Evolutionary conservation across 2,113 vertebrate species (phyloP).

Genomic region (Gymnorhina tibicen): DNA sequence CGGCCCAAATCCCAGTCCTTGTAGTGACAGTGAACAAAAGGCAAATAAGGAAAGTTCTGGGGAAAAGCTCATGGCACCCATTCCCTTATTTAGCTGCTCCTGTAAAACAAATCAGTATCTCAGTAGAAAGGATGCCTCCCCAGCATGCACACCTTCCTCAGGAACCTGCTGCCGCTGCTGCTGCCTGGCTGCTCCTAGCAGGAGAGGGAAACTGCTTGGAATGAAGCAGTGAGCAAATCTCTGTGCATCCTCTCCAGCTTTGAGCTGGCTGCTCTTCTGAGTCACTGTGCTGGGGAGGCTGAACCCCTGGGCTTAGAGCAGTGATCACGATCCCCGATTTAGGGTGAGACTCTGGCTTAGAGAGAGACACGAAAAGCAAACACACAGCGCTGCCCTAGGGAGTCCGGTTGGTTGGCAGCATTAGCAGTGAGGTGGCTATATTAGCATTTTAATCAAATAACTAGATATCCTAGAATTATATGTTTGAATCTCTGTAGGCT

Average conservation of each 20-base stretch:
- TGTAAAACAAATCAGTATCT: background rate
- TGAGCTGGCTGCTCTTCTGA: background rate
- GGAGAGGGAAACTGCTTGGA: background rate
- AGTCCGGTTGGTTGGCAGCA: constrained; percentile 13
- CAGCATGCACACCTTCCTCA: background rate
- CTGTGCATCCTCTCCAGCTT: background rate
- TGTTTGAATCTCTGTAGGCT: constrained; percentile 62
- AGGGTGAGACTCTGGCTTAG: constrained; percentile 8
- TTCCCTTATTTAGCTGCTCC: background rate
- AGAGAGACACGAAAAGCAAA: constrained; percentile 23
- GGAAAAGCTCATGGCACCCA: background rate
- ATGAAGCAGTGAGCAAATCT: background rate
- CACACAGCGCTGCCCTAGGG: background rate
- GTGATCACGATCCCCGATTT: background rate
- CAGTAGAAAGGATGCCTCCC: background rate
- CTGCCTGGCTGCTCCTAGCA: background rate
- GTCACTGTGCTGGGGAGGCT: background rate
- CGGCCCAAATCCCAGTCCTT: background rate
- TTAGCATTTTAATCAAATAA: constrained; percentile 69
- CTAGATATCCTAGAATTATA: constrained; percentile 64
- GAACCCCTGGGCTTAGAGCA: background rate
- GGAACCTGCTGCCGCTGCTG: background rate
- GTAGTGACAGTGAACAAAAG: background rate
- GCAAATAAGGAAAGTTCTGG: background rate
- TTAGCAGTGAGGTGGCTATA: constrained; percentile 52